Evolutionary conservation across 1,140 invertebrate genomes (phyloP).

Genomic region (Orchesella cincta): DNA sequence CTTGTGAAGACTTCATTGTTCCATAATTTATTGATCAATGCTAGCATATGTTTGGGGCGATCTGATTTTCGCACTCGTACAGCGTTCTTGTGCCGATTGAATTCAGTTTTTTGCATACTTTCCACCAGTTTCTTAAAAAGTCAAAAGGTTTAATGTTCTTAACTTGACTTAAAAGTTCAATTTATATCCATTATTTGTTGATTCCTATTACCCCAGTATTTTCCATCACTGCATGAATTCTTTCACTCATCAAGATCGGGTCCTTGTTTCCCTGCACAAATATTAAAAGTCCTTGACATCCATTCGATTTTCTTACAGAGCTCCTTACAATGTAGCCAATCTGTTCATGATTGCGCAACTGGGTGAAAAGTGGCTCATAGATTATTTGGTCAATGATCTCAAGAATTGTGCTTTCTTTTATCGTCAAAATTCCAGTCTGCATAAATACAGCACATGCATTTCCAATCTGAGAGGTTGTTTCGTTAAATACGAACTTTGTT

Average conservation of each 20-base stretch:
- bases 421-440: neutral
- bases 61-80: neutral
- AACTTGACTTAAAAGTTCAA: neutral
- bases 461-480: neutral
- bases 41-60: neutral
- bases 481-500: neutral
- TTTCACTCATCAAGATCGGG: constrained; percentile 76
- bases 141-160: constrained; percentile 4
- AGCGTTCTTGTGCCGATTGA: neutral
- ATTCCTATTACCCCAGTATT: constrained; percentile 67
- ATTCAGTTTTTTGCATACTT: neutral
- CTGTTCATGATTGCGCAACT: constrained; percentile 62
- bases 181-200: neutral
- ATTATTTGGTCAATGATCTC: constrained; percentile 19
- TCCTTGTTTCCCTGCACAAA: constrained; percentile 86
- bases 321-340: constrained; percentile 92
- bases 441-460: neutral
- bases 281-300: constrained; percentile 79
- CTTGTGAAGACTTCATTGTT: constrained; percentile 14
- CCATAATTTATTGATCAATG: neutral
- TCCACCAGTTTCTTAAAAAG: neutral
- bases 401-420: neutral
- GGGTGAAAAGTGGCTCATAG: neutral
- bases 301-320: constrained; percentile 74
- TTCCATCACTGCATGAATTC: constrained; percentile 82